Conservation (phyloP, 1,140 invertebrate species). For the Myzus persicae region DNA sequence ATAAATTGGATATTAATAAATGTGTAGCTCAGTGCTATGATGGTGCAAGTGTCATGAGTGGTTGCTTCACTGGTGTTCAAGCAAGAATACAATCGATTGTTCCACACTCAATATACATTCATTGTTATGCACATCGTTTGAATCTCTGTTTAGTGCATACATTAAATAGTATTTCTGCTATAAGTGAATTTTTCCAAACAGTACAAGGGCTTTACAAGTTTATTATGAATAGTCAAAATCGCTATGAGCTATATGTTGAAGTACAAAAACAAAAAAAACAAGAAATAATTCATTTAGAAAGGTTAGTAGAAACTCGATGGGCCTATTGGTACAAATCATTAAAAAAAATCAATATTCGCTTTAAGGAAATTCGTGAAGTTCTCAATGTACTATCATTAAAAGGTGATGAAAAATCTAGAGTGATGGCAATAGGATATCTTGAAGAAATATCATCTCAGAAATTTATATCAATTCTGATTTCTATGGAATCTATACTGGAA, state of each 20-base stretch:
- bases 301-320: neutral
- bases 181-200: conserved; percentile 1
- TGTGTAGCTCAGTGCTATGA: too few species aligned
- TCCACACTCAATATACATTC: too few species aligned
- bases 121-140: too few species aligned
- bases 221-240: neutral
- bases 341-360: neutral
- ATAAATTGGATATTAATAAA: too few species aligned
- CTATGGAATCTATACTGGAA: neutral
- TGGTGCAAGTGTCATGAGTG: too few species aligned
- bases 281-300: neutral
- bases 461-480: neutral
- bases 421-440: neutral
- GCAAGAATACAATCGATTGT: too few species aligned
- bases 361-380: neutral
- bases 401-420: neutral
- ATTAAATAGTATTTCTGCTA: too few species aligned
- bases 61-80: too few species aligned
- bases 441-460: neutral
- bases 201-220: neutral
- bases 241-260: neutral
- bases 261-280: neutral
- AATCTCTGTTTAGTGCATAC: too few species aligned
- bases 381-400: neutral
- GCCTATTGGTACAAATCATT: neutral